Conservation (phyloP, 2,888 invertebrate genomes). For the Autographa pulchrina region DNA sequence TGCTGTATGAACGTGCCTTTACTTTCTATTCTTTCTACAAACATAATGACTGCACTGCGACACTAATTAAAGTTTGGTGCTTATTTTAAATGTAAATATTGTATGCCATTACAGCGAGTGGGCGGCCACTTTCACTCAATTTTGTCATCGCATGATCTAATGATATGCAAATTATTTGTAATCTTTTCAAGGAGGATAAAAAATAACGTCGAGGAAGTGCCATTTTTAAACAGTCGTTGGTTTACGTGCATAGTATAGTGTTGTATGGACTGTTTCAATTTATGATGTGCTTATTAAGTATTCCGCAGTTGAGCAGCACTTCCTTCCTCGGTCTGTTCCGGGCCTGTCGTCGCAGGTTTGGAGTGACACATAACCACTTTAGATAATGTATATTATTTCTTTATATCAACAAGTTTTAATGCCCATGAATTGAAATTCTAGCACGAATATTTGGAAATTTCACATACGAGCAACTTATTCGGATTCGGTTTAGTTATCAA, state of each 20-base stretch:
- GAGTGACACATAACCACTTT: conserved; percentile 19
- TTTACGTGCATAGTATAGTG: conserved; percentile 52
- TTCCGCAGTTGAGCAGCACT: conserved; percentile 58
- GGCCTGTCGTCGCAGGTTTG: conserved; percentile 37
- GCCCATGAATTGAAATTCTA: not conserved
- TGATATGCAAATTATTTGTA: conserved; percentile 45
- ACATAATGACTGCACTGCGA: conserved; percentile 62
- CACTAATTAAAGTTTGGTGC: conserved; percentile 68
- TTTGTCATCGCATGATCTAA: conserved; percentile 54
- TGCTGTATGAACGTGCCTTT: conserved; percentile 64
- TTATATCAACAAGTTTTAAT: not conserved
- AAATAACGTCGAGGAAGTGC: conserved; percentile 45
- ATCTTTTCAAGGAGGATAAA: conserved; percentile 38
- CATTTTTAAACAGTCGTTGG: conserved; percentile 32
- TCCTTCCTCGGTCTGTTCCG: conserved; percentile 65
- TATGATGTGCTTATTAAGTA: conserved; percentile 59
- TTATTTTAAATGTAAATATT: conserved; percentile 73
- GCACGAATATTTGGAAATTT: conserved; percentile 2
- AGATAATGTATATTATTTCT: not conserved
- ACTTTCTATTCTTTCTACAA: conserved; percentile 70
- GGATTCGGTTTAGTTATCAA: not conserved
- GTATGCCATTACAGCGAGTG: conserved; percentile 62
- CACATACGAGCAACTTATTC: not conserved
- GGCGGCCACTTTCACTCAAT: conserved; percentile 71
- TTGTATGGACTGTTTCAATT: conserved; percentile 42